Base-by-base conservation (phyloP, 2,888 invertebrate species). In the Chesias legatella region DNA sequence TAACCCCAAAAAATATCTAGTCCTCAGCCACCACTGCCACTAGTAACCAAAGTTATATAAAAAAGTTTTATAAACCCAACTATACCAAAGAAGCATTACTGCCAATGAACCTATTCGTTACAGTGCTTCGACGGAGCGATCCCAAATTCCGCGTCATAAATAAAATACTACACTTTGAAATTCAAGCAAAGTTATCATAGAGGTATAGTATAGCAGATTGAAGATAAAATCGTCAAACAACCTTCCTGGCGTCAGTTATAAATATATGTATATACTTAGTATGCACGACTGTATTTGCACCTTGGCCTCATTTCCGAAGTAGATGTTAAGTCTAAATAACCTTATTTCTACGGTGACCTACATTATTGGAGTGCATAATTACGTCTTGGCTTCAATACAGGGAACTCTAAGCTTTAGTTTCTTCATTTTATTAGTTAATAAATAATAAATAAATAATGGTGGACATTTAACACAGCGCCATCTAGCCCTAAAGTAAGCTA, bases 261-360 rank as follows among this genome's bases (percentile, higher is more conserved):
- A n/a, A n/a, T n/a, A n/a, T n/a, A 17, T 17, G 5, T 3, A 17
- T 17, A 17, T 31, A 32, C 28, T 39, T 35, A 29, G 3, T 17
- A 17, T 3, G 5, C 32, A 33, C 39, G 44, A 44, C 35, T 35
- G 35, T 33, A 35, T 35, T 36, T 40, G 20, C 29, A 44, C 44
- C 44, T 44, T 44, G 44, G 25, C 44, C 44, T 40, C 39, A 44
- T 44, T 44, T 32, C 5, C 24, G 30, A 9, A 21, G 25, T 23
- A 24, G 33, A n/a, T 30, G 22, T 7, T n/a, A 22, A 10, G 32
- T 10, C 29, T 22, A 26, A 30, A 41, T 21, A 44, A 29, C 35
- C 35, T 32, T 32, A 33, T 44, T 32, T 36, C 22, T 39, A 33
- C 17, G 9, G 20, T 36, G 44, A 44, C 44, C 44, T 40, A 39